These are phyloP conservation scores for Morelia viridis DNA, from an alignment of 2,797 vertebrate genomes.

Conservation along the genomic window DNA sequence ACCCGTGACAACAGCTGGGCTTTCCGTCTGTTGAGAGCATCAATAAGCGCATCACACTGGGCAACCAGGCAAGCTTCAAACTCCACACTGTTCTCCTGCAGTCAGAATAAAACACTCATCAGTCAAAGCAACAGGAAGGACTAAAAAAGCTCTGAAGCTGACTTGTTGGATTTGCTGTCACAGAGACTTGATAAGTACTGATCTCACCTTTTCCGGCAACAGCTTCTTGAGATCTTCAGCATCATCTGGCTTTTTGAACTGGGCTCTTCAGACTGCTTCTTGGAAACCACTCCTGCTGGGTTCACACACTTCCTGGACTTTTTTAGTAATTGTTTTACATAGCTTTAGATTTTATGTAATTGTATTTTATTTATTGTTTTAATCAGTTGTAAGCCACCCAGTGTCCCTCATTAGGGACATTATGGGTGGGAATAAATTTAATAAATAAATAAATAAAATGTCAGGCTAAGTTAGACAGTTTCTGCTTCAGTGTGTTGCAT, in stretches of 20 bases:
- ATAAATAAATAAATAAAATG: background rate
- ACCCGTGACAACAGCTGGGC: slow-evolving; percentile 92
- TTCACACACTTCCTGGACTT: background rate
- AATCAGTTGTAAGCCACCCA: too few relatives aligned
- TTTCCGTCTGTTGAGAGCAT: slow-evolving; percentile 94
- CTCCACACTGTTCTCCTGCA: slow-evolving; percentile 95
- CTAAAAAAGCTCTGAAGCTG: background rate
- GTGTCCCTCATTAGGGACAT: too few relatives aligned
- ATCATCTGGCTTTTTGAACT: background rate
- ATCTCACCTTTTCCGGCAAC: background rate
- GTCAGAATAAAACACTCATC: background rate
- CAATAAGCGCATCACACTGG: slow-evolving; percentile 97
- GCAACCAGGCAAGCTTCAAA: slow-evolving; percentile 97
- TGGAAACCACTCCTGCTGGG: background rate
- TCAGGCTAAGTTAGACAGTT: background rate
- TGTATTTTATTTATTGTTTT: too few relatives aligned
- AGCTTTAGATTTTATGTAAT: too few relatives aligned
- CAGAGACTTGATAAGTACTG: background rate
- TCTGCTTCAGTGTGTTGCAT: background rate
- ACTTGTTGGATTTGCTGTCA: background rate
- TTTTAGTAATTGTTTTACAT: too few relatives aligned
- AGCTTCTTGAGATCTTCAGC: background rate
- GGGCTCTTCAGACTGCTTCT: background rate
- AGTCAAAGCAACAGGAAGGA: background rate
- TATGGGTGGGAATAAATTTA: too few relatives aligned